phyloP scores from a whole-genome alignment of 1,140 invertebrate species.

The Phocides pigmalion region DNA sequence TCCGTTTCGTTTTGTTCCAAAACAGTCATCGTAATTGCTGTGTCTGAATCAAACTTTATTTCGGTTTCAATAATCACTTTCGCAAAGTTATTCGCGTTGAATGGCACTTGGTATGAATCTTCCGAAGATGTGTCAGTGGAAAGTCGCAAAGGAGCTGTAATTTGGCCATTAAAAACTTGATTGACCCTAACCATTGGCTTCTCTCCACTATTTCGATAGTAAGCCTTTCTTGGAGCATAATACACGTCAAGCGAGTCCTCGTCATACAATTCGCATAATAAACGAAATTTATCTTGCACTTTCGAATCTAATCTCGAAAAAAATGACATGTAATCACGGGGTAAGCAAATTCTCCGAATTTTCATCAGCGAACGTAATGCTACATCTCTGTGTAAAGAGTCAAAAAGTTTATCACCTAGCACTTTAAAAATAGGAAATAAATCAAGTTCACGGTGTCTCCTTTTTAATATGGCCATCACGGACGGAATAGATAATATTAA shows the following conservation, averaged over 20 bases:
- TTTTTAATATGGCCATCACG: slow-evolving; percentile 83
- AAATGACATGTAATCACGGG: slow-evolving; percentile 85
- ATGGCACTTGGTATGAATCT: slow-evolving; percentile 63
- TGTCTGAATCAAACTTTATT: slow-evolving; percentile 90
- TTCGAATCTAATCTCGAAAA: slow-evolving; percentile 80
- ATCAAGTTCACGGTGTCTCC: slow-evolving; percentile 69
- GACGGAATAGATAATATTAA: slow-evolving; percentile 88
- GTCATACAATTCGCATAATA: slow-evolving; percentile 87
- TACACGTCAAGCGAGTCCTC: slow-evolving; percentile 78
- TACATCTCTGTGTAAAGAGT: slow-evolving; percentile 88
- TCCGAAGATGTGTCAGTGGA: slow-evolving; percentile 75
- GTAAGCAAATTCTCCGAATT: slow-evolving; percentile 86
- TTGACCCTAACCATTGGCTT: slow-evolving; percentile 67
- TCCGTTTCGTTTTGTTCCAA: slow-evolving; percentile 87
- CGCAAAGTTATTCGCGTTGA: slow-evolving; percentile 72
- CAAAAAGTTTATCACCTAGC: slow-evolving; percentile 87
- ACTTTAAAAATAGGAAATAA: slow-evolving; percentile 82
- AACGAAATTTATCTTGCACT: slow-evolving; percentile 86
- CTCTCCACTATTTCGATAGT: slow-evolving; percentile 48
- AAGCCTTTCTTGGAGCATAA: slow-evolving; percentile 64
- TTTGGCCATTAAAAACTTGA: slow-evolving; percentile 59
- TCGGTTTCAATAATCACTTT: slow-evolving; percentile 91
- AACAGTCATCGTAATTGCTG: slow-evolving; percentile 91
- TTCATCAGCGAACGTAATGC: slow-evolving; percentile 87
- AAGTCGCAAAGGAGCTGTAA: slow-evolving; percentile 53